These are phyloP conservation scores for Pelmatolapia mariae DNA, from an alignment of 2,113 vertebrate species.

Conservation along the genomic window DNA sequence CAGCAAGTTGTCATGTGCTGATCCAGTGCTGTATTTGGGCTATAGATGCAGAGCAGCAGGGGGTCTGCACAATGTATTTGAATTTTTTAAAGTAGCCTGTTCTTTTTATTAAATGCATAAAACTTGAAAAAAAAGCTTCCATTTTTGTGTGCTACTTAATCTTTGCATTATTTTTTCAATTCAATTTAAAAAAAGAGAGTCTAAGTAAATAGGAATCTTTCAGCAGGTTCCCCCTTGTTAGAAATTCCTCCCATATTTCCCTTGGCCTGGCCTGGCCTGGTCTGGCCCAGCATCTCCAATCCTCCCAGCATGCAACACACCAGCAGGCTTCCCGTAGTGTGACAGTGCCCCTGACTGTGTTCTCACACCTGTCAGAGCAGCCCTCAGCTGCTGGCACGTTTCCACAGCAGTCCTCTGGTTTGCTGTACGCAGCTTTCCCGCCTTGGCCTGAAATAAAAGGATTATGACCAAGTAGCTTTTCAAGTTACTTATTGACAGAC, in stretches of 20 bases:
- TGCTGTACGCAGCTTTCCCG: background rate
- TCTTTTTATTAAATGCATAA: background rate
- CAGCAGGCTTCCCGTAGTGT: constrained; percentile 8
- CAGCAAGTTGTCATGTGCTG: background rate
- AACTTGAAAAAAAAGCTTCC: background rate
- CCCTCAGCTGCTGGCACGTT: background rate
- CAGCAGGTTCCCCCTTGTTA: background rate
- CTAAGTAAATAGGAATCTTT: background rate
- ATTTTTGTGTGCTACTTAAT: background rate
- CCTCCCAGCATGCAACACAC: constrained; percentile 25
- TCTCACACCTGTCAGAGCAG: constrained; percentile 53
- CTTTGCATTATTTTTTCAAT: background rate
- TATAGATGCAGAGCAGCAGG: background rate
- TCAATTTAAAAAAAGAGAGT: background rate
- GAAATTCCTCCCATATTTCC: constrained; percentile 34
- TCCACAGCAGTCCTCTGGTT: constrained; percentile 9
- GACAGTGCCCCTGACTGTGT: constrained; percentile 1
- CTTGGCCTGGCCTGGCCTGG: background rate
- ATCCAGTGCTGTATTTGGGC: background rate
- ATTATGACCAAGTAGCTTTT: constrained; percentile 33
- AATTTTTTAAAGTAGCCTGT: background rate
- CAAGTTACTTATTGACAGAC: constrained; percentile 40
- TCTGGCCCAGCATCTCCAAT: background rate
- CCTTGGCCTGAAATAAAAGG: constrained; percentile 39
- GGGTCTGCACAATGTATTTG: background rate